These are phyloP conservation scores for Rhyacichthys aspro DNA, from an alignment of 2,797 vertebrate species.

Conservation along the genomic window DNA sequence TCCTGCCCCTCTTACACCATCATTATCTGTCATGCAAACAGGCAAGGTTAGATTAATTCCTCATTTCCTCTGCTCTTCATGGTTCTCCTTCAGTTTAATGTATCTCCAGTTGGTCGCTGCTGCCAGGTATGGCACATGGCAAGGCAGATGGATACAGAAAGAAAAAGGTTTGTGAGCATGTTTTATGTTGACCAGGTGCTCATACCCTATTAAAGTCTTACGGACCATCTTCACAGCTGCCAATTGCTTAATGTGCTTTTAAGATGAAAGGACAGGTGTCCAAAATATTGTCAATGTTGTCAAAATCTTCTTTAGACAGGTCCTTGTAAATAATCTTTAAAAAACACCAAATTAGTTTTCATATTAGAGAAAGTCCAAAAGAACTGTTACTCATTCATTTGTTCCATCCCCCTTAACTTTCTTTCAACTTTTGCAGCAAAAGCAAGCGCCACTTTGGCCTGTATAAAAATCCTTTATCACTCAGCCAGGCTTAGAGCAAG, in stretches of 20 bases:
- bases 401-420: too few species aligned
- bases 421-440: conserved; percentile 22
- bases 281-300: conserved; percentile 13
- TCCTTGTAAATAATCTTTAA: conserved; percentile 4
- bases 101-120: conserved; percentile 36
- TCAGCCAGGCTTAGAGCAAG: conserved; percentile 28
- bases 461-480: conserved; percentile 41
- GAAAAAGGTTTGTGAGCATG: conserved; percentile 23
- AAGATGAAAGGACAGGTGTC: background rate
- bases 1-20: conserved; percentile 39
- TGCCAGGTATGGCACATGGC: conserved; percentile 59
- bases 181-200: conserved; percentile 12
- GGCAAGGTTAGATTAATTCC: conserved; percentile 39
- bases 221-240: background rate
- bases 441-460: conserved; percentile 29
- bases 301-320: background rate
- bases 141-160: conserved; percentile 44
- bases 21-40: conserved; percentile 57
- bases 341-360: conserved; percentile 16
- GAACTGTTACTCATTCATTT: too few species aligned
- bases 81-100: conserved; percentile 54
- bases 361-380: too few species aligned
- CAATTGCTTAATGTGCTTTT: background rate
- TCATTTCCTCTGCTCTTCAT: conserved; percentile 41
- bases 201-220: conserved; percentile 20